phyloP scores from a whole-genome alignment of 2,797 vertebrate species.

The Phrynocephalus forsythii region DNA sequence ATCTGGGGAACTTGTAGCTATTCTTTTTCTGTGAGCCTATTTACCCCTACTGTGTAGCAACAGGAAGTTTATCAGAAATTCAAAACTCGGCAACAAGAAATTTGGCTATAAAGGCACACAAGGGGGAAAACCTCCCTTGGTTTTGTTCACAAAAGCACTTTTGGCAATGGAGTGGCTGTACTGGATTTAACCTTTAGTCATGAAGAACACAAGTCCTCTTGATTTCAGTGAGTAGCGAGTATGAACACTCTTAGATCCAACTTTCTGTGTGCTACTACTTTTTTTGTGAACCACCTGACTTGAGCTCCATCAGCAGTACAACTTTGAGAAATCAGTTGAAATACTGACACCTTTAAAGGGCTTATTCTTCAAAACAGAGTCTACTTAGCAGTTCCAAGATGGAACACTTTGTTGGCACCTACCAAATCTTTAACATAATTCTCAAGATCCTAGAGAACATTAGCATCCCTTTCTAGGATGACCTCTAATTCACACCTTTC shows the following conservation, averaged over 20 bases:
- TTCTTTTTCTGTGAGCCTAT: no score
- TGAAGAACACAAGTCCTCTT: neutral
- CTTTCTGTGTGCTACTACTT: neutral
- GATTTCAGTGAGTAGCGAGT: neutral
- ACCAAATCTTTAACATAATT: conserved; percentile 7
- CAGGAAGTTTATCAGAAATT: no score
- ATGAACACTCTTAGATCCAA: neutral
- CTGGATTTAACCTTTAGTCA: neutral
- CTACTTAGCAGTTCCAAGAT: neutral
- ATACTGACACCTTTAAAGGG: neutral
- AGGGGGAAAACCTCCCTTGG: neutral
- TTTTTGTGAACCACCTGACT: neutral
- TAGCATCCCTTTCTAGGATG: neutral
- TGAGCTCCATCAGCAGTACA: conserved; percentile 14
- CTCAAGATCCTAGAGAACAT: neutral
- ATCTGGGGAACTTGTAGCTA: no score
- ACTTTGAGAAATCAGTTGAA: neutral
- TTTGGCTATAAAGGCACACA: neutral
- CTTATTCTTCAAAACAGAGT: neutral
- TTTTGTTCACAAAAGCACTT: neutral
- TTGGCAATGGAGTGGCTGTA: neutral
- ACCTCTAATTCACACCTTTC: no score
- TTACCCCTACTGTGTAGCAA: no score
- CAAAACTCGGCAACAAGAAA: neutral
- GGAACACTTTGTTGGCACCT: neutral